Evolutionary conservation across 2,113 vertebrate genomes (phyloP), one percentile per base, ranked within the genome.

Genomic region (Oceanites oceanicus): DNA sequence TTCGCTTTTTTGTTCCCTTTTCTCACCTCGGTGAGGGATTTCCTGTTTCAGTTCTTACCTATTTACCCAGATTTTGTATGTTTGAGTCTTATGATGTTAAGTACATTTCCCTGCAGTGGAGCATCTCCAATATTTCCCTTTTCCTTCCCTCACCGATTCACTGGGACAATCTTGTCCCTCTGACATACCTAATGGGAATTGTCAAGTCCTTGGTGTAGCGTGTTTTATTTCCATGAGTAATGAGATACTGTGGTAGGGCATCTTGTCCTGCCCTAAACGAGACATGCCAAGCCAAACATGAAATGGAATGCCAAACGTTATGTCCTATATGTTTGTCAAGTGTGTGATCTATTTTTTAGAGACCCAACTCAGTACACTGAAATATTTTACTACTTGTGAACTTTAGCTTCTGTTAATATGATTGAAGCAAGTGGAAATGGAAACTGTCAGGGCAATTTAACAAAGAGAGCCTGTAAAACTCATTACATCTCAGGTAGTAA

Each of bases 401-500:
- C 97, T 98, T 98, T 97, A 98, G 94, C 98, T 98, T 98, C 96
- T 98, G 97, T 96, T 98, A 98, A 98, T 98, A 97, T 98, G 98
- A 98, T 97, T 96, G 98, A 98, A 97, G 94, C 95, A 93, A 97
- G 86, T 96, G 97, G 98, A 97, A 98, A 98, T 98, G 92, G 97
- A 98, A 97, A 98, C 98, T 97, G 98, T 98, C 98, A 98, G 96
- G 84, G 96, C 97, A 97, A 98, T 98, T 98, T 98, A 98, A 98
- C 97, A 98, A 98, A 97, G 95, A 79, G 47, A 92, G 92, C 96
- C 94, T 97, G 92, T 97, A 98, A 98, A 98, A 98, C 97, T 97
- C 97, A 97, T 98, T 98, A 97, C 86, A 94, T 95, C 66, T 84
- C 91, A 96, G 92, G 96, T 97, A 98, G 97, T 98, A 98, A 98